Percentiles rank a stretch among this genome's conserved stretches.
phyloP scores from a whole-genome alignment of 1,140 invertebrate species.

The Lucilia sericata region DNA sequence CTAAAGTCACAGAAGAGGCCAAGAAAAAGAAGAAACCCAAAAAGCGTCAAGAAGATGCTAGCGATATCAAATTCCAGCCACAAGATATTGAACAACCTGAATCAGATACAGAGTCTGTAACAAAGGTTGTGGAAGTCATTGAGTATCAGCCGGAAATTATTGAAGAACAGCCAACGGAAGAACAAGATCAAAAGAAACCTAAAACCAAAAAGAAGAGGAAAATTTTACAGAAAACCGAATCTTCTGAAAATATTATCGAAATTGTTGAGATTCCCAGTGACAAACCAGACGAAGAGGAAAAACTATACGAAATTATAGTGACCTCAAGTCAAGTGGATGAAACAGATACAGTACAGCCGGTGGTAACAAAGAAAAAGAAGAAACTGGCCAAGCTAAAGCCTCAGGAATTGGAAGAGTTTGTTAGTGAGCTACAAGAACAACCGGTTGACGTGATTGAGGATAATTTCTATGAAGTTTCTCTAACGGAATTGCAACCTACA shows the following conservation, averaged over 20 bases:
- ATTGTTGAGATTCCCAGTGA: slow-evolving; percentile 55
- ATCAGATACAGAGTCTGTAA: slow-evolving; percentile 45
- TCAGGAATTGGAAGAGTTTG: slow-evolving; percentile 60
- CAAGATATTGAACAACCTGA: slow-evolving; percentile 41
- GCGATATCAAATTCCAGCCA: slow-evolving; percentile 50
- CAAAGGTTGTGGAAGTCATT: slow-evolving; percentile 52
- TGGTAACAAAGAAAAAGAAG: slow-evolving; percentile 54
- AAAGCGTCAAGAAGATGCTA: slow-evolving; percentile 48
- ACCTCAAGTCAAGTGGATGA: slow-evolving; percentile 37
- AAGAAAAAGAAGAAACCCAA: slow-evolving; percentile 51
- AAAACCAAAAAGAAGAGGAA: slow-evolving; percentile 66
- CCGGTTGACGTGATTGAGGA: slow-evolving; percentile 50
- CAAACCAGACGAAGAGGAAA: slow-evolving; percentile 48
- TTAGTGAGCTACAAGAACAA: slow-evolving; percentile 54
- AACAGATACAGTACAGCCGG: slow-evolving; percentile 47
- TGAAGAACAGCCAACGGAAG: background rate
- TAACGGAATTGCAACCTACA: slow-evolving; percentile 57
- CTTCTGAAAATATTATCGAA: slow-evolving; percentile 66
- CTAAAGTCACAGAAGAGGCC: slow-evolving; percentile 52
- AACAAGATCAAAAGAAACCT: slow-evolving; percentile 55
- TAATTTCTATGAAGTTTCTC: slow-evolving; percentile 62
- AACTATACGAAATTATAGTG: slow-evolving; percentile 52
- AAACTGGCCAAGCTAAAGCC: slow-evolving; percentile 61
- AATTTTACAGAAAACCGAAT: slow-evolving; percentile 65
- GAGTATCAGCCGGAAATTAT: slow-evolving; percentile 53